A percentile compares a stretch with the other conserved stretches of the same genome.
Evolutionary conservation across 1,140 invertebrate genomes (phyloP).

Genomic region (Tetramorium alpestre): DNA sequence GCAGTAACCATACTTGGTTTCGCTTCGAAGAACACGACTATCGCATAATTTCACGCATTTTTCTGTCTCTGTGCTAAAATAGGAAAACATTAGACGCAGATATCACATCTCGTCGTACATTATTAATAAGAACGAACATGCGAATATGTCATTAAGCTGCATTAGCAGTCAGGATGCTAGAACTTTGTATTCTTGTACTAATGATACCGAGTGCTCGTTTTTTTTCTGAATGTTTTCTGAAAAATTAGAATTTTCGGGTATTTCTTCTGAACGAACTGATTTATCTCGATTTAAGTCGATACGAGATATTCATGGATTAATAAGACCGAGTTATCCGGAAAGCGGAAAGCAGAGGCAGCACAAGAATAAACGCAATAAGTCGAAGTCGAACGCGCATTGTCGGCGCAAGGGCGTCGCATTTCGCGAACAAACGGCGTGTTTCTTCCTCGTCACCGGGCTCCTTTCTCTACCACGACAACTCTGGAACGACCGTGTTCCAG

Average conservation of each 20-base stretch:
- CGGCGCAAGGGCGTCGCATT: constrained; percentile 34
- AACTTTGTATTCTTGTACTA: neutral
- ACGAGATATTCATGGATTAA: constrained; percentile 34
- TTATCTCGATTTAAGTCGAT: neutral
- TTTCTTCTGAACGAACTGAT: neutral
- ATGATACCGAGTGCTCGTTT: neutral
- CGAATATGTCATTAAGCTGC: neutral
- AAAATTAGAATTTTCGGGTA: neutral
- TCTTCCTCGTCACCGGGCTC: constrained; percentile 12
- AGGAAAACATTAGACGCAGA: neutral
- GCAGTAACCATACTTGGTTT: neutral
- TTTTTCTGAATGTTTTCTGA: neutral
- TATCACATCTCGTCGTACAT: neutral
- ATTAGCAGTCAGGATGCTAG: neutral
- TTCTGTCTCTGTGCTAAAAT: neutral
- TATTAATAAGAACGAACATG: constrained; percentile 1
- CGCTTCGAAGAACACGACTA: neutral
- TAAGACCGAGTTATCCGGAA: constrained; percentile 11
- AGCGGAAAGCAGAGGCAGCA: neutral
- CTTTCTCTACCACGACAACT: constrained; percentile 24
- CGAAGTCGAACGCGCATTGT: constrained; percentile 23
- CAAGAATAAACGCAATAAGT: constrained; percentile 45
- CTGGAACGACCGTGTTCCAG: constrained; percentile 3
- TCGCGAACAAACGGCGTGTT: constrained; percentile 34
- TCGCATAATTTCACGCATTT: neutral